Percentiles rank a stretch among this genome's conserved stretches.
Evolutionary conservation across 2,888 invertebrate genomes (phyloP).

Genomic region (Brachylomia viminalis): DNA sequence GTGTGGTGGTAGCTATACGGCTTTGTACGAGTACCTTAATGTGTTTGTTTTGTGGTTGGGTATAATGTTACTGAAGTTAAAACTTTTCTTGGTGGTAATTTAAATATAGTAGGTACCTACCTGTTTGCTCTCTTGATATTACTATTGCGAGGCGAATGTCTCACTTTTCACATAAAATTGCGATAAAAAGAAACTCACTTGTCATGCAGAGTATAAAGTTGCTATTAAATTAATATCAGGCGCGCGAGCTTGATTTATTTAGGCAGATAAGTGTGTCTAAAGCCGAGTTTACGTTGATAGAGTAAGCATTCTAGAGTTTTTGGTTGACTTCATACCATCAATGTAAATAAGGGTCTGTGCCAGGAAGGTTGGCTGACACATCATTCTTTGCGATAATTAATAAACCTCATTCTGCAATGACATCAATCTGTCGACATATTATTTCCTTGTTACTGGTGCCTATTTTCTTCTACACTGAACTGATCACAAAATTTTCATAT

Average conservation of each 20-base stretch:
- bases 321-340: not conserved
- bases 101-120: not conserved
- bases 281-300: not conserved
- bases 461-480: no score
- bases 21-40: not conserved
- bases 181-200: constrained; percentile 19
- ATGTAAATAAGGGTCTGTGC: not conserved
- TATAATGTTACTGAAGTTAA: constrained; percentile 22
- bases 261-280: constrained; percentile 14
- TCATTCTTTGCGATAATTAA: not conserved
- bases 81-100: not conserved
- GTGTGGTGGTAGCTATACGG: not conserved
- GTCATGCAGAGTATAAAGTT: constrained; percentile 33
- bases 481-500: no score
- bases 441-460: not conserved
- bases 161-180: constrained; percentile 1
- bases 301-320: not conserved
- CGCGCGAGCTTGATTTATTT: constrained; percentile 24
- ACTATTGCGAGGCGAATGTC: not conserved
- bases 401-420: not conserved
- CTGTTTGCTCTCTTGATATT: not conserved
- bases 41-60: constrained; percentile 19
- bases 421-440: not conserved
- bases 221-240: constrained; percentile 46
- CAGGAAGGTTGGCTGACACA: not conserved